A percentile compares a stretch with the other conserved stretches of the same genome.
Evolutionary conservation across 2,888 invertebrate species (phyloP).

Genomic region (Meta bourneti): DNA sequence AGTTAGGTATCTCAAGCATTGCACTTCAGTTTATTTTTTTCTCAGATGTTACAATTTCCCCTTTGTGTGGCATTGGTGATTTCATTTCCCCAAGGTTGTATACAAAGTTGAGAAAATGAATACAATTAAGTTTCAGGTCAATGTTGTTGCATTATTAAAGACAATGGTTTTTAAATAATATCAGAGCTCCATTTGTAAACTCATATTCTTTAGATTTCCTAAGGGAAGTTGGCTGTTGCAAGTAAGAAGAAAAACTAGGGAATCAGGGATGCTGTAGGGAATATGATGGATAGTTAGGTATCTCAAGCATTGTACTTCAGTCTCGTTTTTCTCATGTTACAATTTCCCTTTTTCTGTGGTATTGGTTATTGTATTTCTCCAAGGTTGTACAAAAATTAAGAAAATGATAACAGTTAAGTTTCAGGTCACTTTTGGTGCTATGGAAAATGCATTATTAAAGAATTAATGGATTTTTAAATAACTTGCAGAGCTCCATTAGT

Average conservation of each 20-base stretch:
- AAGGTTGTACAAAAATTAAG: neutral
- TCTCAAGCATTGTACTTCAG: constrained; percentile 56
- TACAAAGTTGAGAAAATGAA: too few relatives aligned
- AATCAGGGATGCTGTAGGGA: constrained; percentile 29
- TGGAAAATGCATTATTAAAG: too few relatives aligned
- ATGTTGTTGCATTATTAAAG: too few relatives aligned
- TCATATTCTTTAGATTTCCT: too few relatives aligned
- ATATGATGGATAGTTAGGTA: constrained; percentile 52
- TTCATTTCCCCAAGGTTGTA: neutral
- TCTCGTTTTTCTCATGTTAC: neutral
- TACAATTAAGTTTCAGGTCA: too few relatives aligned
- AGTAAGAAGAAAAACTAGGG: constrained; percentile 14
- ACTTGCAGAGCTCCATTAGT: constrained; percentile 47
- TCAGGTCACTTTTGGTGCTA: too few relatives aligned
- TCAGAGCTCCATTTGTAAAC: constrained; percentile 68
- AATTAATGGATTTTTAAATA: too few relatives aligned
- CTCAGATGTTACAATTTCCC: neutral
- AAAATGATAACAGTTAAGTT: too few relatives aligned
- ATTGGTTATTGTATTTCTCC: neutral
- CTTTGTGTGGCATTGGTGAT: neutral
- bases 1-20: constrained; percentile 48
- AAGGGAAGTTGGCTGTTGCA: constrained; percentile 71
- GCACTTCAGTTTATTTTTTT: constrained; percentile 20
- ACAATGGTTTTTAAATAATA: too few relatives aligned
- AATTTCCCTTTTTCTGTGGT: neutral